A percentile compares a stretch with the other conserved stretches of the same genome.
phyloP scores from a whole-genome alignment of 2,888 invertebrate genomes.

The Parasteatoda lunata region DNA sequence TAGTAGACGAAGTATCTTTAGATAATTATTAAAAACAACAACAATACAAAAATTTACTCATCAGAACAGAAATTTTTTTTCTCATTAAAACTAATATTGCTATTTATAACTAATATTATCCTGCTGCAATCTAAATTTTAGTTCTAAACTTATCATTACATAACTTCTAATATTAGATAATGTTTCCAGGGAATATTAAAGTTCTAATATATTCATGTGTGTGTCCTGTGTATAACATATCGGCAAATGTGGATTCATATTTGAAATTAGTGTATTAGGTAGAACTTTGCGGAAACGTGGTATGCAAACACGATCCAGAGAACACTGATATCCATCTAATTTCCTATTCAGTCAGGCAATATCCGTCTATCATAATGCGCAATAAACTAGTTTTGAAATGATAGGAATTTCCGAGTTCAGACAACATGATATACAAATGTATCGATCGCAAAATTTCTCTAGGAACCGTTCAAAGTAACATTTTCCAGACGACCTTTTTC shows the following conservation, averaged over 20 bases:
- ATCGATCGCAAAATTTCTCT: conserved; percentile 48
- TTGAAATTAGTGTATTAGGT: background rate
- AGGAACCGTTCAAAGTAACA: conserved; percentile 63
- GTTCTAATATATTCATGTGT: background rate
- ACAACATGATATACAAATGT: conserved; percentile 23
- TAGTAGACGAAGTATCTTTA: too few relatives aligned
- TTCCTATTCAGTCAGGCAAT: conserved; percentile 28
- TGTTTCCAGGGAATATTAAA: background rate
- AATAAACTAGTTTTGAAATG: conserved; percentile 35
- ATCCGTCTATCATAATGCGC: conserved; percentile 28
- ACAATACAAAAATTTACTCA: too few relatives aligned
- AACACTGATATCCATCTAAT: conserved; percentile 12
- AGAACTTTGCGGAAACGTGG: conserved; percentile 10
- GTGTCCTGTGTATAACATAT: background rate
- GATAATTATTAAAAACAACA: too few relatives aligned
- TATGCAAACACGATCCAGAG: conserved; percentile 23
- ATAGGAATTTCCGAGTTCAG: conserved; percentile 26
- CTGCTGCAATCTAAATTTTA: background rate
- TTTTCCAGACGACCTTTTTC: conserved; percentile 46
- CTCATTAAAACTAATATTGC: too few relatives aligned
- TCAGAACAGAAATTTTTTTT: too few relatives aligned
- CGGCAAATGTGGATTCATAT: background rate
- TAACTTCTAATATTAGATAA: background rate
- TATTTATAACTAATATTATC: background rate
- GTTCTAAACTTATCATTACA: background rate